Conservation (phyloP, 2,113 vertebrate species). For the Anolis sagrei region DNA sequence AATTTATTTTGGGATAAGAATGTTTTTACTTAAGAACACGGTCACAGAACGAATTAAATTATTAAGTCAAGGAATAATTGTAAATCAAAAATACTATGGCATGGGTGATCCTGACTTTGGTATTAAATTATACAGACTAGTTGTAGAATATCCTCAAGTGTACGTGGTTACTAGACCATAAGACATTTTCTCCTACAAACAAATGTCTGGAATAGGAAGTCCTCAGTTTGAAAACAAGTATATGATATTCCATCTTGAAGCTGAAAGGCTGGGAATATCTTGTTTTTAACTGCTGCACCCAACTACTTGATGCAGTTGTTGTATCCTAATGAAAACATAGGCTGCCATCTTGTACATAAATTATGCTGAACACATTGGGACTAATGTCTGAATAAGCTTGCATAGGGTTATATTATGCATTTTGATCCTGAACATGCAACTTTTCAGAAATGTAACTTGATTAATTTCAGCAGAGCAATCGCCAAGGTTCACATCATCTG, state of each 20-base stretch:
- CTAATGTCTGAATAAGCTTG: neutral
- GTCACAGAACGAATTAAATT: too few species aligned
- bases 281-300: neutral
- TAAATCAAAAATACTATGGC: too few species aligned
- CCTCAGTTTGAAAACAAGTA: slow-evolving; percentile 48
- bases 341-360: neutral
- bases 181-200: slow-evolving; percentile 42
- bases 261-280: neutral
- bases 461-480: neutral
- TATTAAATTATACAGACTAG: too few species aligned
- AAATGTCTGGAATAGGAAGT: slow-evolving; percentile 33
- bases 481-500: neutral
- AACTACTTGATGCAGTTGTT: neutral
- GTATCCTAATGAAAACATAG: neutral
- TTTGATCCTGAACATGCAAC: neutral
- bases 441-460: neutral
- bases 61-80: too few species aligned
- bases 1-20: too few species aligned
- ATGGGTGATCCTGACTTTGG: too few species aligned
- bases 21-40: too few species aligned
- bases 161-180: neutral
- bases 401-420: neutral
- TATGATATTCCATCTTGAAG: slow-evolving; percentile 34
- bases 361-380: too few species aligned
- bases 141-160: slow-evolving; percentile 1